These are phyloP conservation scores for Parapristionchus giblindavisi DNA, from an alignment of 2,888 invertebrate species.

Conservation along the genomic window DNA sequence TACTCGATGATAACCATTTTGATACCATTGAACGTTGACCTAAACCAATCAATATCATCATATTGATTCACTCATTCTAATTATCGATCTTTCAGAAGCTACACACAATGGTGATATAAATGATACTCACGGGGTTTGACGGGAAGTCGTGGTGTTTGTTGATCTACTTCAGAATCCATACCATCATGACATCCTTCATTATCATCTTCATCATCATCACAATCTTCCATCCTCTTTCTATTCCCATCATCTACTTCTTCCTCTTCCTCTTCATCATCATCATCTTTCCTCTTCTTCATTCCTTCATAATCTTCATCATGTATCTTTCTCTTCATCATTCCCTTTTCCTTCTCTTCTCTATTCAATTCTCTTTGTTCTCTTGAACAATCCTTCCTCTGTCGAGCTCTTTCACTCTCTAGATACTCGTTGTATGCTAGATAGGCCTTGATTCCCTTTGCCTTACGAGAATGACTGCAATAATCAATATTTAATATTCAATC, in stretches of 20 bases:
- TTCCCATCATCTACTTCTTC: slow-evolving; percentile 13
- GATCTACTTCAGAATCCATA: no score
- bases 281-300: slow-evolving; percentile 8
- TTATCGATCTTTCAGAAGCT: not conserved
- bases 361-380: not conserved
- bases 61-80: not conserved
- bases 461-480: no score
- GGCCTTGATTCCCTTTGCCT: no score
- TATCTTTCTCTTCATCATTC: slow-evolving; percentile 9
- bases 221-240: not conserved
- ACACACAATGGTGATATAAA: not conserved
- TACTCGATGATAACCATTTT: slow-evolving; percentile 1
- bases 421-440: no score
- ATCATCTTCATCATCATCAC: not conserved
- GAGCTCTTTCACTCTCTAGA: no score
- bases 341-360: not conserved
- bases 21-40: slow-evolving; percentile 24
- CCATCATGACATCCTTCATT: not conserved
- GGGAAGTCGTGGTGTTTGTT: not conserved
- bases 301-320: not conserved
- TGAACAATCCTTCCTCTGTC: no score
- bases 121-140: slow-evolving; percentile 15
- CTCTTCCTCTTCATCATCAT: slow-evolving; percentile 30
- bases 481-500: no score
- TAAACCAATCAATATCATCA: no score